These are phyloP conservation scores for Rhinogobio ventralis DNA, from an alignment of 2,797 vertebrate genomes.

Conservation along the genomic window DNA sequence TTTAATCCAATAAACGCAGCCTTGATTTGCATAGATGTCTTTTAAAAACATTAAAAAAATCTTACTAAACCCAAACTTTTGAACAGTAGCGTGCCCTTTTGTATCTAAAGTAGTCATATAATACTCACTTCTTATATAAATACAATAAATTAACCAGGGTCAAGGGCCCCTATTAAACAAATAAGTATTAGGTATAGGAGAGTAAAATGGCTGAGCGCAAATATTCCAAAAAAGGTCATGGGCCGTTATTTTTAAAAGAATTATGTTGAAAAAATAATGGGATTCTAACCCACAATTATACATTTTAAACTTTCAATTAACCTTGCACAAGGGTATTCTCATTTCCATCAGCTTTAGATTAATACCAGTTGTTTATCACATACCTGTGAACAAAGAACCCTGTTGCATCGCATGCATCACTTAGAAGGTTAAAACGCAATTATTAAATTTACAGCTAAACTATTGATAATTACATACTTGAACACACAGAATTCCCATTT, in stretches of 20 bases:
- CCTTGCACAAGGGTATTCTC: slow-evolving; percentile 58
- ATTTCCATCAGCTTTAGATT: slow-evolving; percentile 60
- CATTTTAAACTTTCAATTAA: slow-evolving; percentile 62
- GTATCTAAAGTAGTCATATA: background rate
- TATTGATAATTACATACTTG: slow-evolving; percentile 80
- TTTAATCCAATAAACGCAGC: background rate
- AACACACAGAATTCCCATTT: slow-evolving; percentile 82
- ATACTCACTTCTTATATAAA: background rate
- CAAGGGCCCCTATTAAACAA: background rate
- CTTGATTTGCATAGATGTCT: background rate
- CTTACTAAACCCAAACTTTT: background rate
- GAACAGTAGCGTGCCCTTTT: background rate
- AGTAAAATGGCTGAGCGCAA: background rate
- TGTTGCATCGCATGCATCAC: slow-evolving; percentile 51
- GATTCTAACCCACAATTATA: slow-evolving; percentile 47
- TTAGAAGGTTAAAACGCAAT: slow-evolving; percentile 56
- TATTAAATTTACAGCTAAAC: slow-evolving; percentile 56
- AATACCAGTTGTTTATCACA: slow-evolving; percentile 58
- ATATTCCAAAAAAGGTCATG: slow-evolving; percentile 3
- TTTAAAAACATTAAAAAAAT: background rate
- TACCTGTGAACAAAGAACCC: slow-evolving; percentile 55
- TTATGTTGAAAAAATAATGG: slow-evolving; percentile 23
- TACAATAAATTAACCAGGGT: background rate
- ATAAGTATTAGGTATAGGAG: background rate
- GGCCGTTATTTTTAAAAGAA: background rate